A percentile compares a stretch with the other conserved stretches of the same genome.
Conservation (phyloP, 2,797 vertebrate genomes). For the Adrianichthys oophorus region DNA sequence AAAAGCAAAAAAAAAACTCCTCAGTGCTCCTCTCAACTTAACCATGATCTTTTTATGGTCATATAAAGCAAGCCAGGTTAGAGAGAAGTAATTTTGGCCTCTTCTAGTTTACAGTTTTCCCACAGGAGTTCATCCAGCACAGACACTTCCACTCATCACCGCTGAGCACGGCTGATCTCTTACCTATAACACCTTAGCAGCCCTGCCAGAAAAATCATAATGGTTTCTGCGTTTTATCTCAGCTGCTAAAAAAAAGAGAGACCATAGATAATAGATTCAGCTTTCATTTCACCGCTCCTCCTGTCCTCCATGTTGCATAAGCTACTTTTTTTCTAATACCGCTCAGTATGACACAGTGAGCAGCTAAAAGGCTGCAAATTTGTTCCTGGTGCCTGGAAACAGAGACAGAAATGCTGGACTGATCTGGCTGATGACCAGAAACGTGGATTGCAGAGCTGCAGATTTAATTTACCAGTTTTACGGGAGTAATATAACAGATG, state of each 20-base stretch:
- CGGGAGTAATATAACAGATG: constrained; percentile 42
- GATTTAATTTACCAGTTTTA: constrained; percentile 69
- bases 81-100: constrained; percentile 47
- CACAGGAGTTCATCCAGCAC: constrained; percentile 40
- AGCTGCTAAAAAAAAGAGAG: constrained; percentile 53
- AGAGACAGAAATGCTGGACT: constrained; percentile 44
- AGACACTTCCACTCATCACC: constrained; percentile 48
- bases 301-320: constrained; percentile 44
- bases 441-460: constrained; percentile 53
- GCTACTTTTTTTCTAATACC: constrained; percentile 27
- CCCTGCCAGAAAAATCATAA: constrained; percentile 25
- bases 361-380: constrained; percentile 45
- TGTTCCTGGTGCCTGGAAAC: constrained; percentile 59
- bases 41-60: constrained; percentile 35
- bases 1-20: neutral
- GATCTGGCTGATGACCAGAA: constrained; percentile 62
- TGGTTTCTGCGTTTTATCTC: constrained; percentile 54
- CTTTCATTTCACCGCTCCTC: constrained; percentile 43
- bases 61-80: constrained; percentile 35
- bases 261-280: constrained; percentile 55
- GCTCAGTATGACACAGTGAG: constrained; percentile 32
- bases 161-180: constrained; percentile 42
- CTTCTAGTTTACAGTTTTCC: constrained; percentile 44
- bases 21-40: constrained; percentile 17
- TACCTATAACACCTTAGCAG: constrained; percentile 54